Evolutionary conservation across 2,888 invertebrate genomes (phyloP).

Genomic region (Eilema depressum): DNA sequence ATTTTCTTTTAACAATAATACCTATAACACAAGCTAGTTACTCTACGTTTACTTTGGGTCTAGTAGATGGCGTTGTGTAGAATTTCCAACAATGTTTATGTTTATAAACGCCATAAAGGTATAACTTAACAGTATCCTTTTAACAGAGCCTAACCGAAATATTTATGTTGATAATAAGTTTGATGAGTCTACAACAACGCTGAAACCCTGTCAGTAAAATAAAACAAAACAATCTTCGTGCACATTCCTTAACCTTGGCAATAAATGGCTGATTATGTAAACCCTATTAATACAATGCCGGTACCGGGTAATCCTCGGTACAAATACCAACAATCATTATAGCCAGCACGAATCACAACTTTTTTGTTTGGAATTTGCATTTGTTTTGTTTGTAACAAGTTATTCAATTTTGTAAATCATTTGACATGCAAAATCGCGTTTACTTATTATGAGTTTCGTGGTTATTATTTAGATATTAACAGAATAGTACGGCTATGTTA

Average conservation of each 20-base stretch:
- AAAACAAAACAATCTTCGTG: constrained; percentile 43
- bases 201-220: constrained; percentile 32
- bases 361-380: constrained; percentile 43
- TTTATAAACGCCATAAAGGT: too few species aligned
- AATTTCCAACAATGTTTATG: too few species aligned
- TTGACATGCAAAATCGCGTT: constrained; percentile 30
- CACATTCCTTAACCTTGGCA: constrained; percentile 41
- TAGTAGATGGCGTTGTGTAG: too few species aligned
- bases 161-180: not conserved
- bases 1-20: too few species aligned
- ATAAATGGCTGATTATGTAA: constrained; percentile 42
- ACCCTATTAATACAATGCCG: constrained; percentile 41
- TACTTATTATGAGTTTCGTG: constrained; percentile 15
- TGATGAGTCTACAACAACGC: not conserved
- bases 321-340: constrained; percentile 26
- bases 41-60: too few species aligned
- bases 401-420: constrained; percentile 42
- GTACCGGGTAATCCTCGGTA: constrained; percentile 45
- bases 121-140: not conserved
- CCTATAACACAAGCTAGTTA: too few species aligned
- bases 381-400: constrained; percentile 30
- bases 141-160: not conserved
- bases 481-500: not conserved
- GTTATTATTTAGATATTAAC: not conserved
- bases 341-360: constrained; percentile 35